Base-by-base conservation (phyloP, 1,140 invertebrate species). In the Bombus breviceps region DNA sequence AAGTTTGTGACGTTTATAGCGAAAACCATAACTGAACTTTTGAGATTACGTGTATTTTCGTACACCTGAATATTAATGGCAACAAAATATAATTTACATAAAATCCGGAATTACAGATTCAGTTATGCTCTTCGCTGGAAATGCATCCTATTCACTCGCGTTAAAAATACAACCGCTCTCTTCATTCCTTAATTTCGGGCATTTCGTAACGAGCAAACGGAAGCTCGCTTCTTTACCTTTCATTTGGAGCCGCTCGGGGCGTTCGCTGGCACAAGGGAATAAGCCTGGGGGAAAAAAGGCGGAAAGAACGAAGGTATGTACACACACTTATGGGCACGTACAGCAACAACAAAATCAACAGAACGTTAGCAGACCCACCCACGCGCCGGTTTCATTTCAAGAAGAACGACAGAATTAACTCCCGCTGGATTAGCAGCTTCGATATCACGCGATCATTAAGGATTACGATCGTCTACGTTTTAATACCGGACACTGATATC, bases 361-460 rank as follows among this genome's bases (percentile, higher is more conserved):
- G 15, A 15, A 37, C 10, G 22, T 39, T 5, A 39, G 57, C 8
- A 18, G 37, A 47, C n/a, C n/a, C n/a, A 18, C 59, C 57, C 12
- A 74, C 75, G 39, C 59, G 53, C n/a, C 4, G 64, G 5, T n/a
- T 59, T 37, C 34, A 25, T n/a, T 41, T 43, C 34, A 25, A 57
- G 10, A 18, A 28, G 15, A 57, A 22, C 32, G 74, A 57, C 53
- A 8, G 72, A 43, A 89, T 89, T 89, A 89, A 83, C 62, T 81
- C 47, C 28, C 39, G 78, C 66, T n/a, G 68, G 72, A 84, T 87
- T 77, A 89, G 32, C 15, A 15, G 69, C 39, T 43, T n/a, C 57
- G 32, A 69, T 37, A 75, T 53, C 37, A 25, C 62, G 74, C 74
- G 75, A 85, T 82, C 89, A 81, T 85, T 88, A 81, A 57, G 64